Percentiles rank a stretch among this genome's conserved stretches.
These are phyloP conservation scores for Cremastinae sp. DNA, from an alignment of 2,888 invertebrate genomes.

Conservation along the genomic window DNA sequence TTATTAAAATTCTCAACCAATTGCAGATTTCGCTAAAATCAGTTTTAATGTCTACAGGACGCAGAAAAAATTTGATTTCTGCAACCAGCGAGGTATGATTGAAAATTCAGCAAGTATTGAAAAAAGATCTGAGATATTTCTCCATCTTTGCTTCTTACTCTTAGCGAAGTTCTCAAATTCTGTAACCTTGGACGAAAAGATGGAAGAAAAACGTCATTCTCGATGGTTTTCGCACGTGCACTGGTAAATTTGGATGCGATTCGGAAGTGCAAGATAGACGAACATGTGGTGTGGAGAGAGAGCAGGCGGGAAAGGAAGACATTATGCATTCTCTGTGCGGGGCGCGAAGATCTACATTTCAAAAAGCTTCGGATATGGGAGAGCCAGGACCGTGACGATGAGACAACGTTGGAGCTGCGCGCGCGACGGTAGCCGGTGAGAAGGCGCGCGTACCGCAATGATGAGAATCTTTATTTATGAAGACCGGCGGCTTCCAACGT, in stretches of 20 bases:
- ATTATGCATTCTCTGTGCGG: slow-evolving; percentile 72
- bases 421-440: slow-evolving; percentile 43
- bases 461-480: slow-evolving; percentile 74
- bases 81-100: too few species aligned
- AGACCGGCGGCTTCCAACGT: slow-evolving; percentile 53
- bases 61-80: too few species aligned
- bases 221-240: too few species aligned
- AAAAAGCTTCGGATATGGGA: slow-evolving; percentile 68
- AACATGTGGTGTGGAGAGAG: slow-evolving; percentile 18
- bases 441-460: slow-evolving; percentile 57
- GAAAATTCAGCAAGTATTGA: too few species aligned
- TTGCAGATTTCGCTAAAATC: too few species aligned
- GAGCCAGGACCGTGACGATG: slow-evolving; percentile 49
- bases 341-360: slow-evolving; percentile 66
- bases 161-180: too few species aligned
- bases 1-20: too few species aligned
- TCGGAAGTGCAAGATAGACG: not conserved
- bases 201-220: not conserved
- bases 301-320: slow-evolving; percentile 13
- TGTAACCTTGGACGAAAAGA: too few species aligned
- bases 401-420: slow-evolving; percentile 46
- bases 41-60: too few species aligned
- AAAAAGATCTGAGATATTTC: too few species aligned
- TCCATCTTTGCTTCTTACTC: too few species aligned
- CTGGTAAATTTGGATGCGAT: not conserved